Percentiles rank a stretch among this genome's conserved stretches.
These are phyloP conservation scores for Ferdinandea cuprea DNA, from an alignment of 2,888 invertebrate species.

Conservation along the genomic window DNA sequence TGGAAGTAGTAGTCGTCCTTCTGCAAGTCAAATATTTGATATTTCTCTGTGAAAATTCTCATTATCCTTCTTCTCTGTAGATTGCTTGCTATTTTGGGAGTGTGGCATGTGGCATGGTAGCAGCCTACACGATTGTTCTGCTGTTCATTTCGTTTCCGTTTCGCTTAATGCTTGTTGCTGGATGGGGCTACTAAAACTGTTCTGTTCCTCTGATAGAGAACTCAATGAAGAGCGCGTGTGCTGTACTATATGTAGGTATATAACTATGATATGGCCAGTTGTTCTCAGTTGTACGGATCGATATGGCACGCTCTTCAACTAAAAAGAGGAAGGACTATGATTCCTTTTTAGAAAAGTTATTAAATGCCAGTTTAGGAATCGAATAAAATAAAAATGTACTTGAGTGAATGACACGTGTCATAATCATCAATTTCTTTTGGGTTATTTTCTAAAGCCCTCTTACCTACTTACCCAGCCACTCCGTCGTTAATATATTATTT, in stretches of 20 bases:
- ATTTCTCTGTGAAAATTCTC: conserved; percentile 57
- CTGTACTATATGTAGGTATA: conserved; percentile 9
- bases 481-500: too few species aligned
- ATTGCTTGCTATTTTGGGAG: conserved; percentile 15
- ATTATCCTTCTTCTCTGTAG: conserved; percentile 55
- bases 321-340: conserved; percentile 36
- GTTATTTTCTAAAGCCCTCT: not conserved
- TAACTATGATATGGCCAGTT: not conserved
- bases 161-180: conserved; percentile 10
- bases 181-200: conserved; percentile 2
- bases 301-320: conserved; percentile 24
- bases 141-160: conserved; percentile 64
- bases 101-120: conserved; percentile 21
- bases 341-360: conserved; percentile 49
- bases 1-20: not conserved
- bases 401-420: conserved; percentile 61
- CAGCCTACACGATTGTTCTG: conserved; percentile 37
- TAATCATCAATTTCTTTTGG: conserved; percentile 49
- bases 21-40: conserved; percentile 60
- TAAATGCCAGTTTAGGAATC: conserved; percentile 44
- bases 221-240: conserved; percentile 47
- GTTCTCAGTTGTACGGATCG: conserved; percentile 24
- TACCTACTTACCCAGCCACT: not conserved
- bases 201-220: conserved; percentile 1
- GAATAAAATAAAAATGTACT: conserved; percentile 53